Conservation (phyloP, 2,797 vertebrate genomes). For the Antennarius maculatus region DNA sequence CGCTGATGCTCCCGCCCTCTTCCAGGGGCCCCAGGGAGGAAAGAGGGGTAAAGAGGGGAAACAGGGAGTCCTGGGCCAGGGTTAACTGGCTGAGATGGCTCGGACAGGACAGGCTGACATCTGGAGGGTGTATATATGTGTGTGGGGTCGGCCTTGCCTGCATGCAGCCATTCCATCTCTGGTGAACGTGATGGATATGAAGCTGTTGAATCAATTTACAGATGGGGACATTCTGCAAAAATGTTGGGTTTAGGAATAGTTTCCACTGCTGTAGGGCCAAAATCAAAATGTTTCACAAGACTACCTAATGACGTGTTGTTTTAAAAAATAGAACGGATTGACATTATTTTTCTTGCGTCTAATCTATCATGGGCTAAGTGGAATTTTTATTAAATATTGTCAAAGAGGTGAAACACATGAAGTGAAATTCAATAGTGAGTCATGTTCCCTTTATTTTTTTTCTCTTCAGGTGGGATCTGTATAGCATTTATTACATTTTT, state of each 20-base stretch:
- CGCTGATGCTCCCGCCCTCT: conserved; percentile 75
- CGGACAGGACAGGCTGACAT: conserved; percentile 29
- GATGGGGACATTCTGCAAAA: conserved; percentile 37
- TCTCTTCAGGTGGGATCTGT: neutral
- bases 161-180: neutral
- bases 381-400: conserved; percentile 31
- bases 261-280: conserved; percentile 32
- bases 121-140: conserved; percentile 16
- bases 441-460: neutral
- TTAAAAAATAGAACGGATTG: conserved; percentile 11
- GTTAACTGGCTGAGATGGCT: conserved; percentile 46
- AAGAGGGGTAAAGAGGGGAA: conserved; percentile 68
- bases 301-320: conserved; percentile 20
- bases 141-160: conserved; percentile 19
- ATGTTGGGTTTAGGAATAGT: conserved; percentile 38
- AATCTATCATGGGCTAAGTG: too few species aligned
- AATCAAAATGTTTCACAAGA: conserved; percentile 30
- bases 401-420: conserved; percentile 10
- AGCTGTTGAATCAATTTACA: conserved; percentile 64
- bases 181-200: conserved; percentile 58
- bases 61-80: conserved; percentile 61
- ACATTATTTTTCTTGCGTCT: conserved; percentile 2
- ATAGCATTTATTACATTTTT: neutral
- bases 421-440: conserved; percentile 4
- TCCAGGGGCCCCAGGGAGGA: conserved; percentile 75